Conservation (phyloP, 2,797 vertebrate genomes). For the Squalus acanthias region DNA sequence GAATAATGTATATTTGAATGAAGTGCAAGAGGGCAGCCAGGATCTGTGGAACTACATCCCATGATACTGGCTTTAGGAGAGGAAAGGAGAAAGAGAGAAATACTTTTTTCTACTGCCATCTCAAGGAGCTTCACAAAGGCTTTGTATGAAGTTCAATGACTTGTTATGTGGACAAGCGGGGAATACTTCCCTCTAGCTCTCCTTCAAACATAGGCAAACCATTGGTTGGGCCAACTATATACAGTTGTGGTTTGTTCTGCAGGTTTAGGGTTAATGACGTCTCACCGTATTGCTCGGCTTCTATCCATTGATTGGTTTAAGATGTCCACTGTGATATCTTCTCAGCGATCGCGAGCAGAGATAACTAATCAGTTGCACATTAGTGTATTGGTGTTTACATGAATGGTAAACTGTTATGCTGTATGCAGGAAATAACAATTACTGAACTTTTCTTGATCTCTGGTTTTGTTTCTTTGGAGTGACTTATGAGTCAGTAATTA, state of each 20-base stretch:
- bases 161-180: background rate
- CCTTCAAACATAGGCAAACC: background rate
- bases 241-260: background rate
- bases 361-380: conserved; percentile 14
- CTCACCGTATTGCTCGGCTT: background rate
- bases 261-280: background rate
- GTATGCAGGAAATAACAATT: conserved; percentile 28
- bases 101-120: background rate
- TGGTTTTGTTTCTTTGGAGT: conserved; percentile 23
- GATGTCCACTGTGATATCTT: conserved; percentile 17
- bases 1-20: background rate
- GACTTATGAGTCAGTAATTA: conserved; percentile 15
- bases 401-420: conserved; percentile 9
- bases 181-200: background rate
- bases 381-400: conserved; percentile 22
- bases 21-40: background rate
- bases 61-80: background rate
- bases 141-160: background rate
- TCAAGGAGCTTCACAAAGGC: background rate
- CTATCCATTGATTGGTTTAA: conserved; percentile 10
- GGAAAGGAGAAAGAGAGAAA: background rate
- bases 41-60: background rate
- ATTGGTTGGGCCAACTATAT: background rate
- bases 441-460: conserved; percentile 37
- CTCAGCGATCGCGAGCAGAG: background rate